phyloP scores from a whole-genome alignment of 2,888 invertebrate species.

The Panzeria rudis region DNA sequence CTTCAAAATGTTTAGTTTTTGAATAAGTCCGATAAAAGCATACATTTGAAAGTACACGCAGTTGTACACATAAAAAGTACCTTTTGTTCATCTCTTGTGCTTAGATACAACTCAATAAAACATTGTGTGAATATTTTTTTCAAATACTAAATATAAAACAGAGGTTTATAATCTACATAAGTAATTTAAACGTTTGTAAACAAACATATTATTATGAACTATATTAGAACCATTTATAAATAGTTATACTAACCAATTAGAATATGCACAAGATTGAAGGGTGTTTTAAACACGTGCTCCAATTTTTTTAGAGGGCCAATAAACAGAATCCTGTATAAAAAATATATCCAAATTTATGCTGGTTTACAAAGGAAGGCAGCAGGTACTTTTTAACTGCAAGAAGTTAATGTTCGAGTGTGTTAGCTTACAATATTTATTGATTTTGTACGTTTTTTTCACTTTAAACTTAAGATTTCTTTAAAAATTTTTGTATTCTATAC shows the following conservation, averaged over 20 bases:
- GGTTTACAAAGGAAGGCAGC: slow-evolving; percentile 8
- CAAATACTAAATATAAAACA: slow-evolving; percentile 26
- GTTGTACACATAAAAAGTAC: not conserved
- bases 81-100: not conserved
- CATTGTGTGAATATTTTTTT: no score
- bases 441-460: slow-evolving; percentile 43
- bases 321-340: not conserved
- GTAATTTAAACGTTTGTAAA: slow-evolving; percentile 57
- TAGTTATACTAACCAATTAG: slow-evolving; percentile 61
- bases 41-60: no score
- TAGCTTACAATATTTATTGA: slow-evolving; percentile 44
- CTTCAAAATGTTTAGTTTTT: no score
- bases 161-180: slow-evolving; percentile 47
- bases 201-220: slow-evolving; percentile 41
- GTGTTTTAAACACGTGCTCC: slow-evolving; percentile 61
- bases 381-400: slow-evolving; percentile 24
- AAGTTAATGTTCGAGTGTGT: not conserved
- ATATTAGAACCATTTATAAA: not conserved
- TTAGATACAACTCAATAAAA: slow-evolving; percentile 71
- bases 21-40: no score
- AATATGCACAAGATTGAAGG: not conserved
- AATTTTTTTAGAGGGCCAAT: slow-evolving; percentile 25
- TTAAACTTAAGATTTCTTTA: slow-evolving; percentile 10
- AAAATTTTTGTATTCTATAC: slow-evolving; percentile 11
- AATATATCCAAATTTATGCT: not conserved